phyloP scores from a whole-genome alignment of 2,797 vertebrate genomes.

The Thamnophis elegans region DNA sequence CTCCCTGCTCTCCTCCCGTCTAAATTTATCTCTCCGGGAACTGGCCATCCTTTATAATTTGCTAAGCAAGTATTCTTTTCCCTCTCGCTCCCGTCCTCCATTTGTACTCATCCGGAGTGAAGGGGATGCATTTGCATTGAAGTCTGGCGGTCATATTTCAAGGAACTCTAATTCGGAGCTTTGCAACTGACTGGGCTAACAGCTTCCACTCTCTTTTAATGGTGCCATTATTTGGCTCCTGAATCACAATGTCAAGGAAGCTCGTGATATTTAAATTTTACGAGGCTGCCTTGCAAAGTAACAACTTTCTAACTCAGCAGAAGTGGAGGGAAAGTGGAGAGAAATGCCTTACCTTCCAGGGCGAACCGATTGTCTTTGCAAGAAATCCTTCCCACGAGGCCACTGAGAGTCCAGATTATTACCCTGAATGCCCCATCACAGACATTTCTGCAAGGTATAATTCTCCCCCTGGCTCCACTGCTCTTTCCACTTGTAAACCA shows the following conservation, averaged over 20 bases:
- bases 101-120: constrained; percentile 31
- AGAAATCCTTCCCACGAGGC: constrained; percentile 53
- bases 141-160: constrained; percentile 43
- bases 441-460: constrained; percentile 42
- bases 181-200: constrained; percentile 39
- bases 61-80: neutral
- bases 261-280: constrained; percentile 61
- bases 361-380: constrained; percentile 24
- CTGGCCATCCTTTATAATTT: neutral
- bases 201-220: constrained; percentile 50
- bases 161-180: constrained; percentile 20
- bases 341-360: constrained; percentile 47
- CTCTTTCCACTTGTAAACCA: constrained; percentile 22
- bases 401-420: constrained; percentile 47
- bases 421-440: constrained; percentile 22
- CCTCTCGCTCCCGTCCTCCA: neutral
- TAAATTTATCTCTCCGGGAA: constrained; percentile 34
- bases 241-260: constrained; percentile 59
- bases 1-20: constrained; percentile 12
- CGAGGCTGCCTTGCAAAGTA: constrained; percentile 33
- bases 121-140: constrained; percentile 1
- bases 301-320: constrained; percentile 53
- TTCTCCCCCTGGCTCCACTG: constrained; percentile 1
- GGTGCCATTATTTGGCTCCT: constrained; percentile 47
- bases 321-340: constrained; percentile 53